These are phyloP conservation scores for Cyprinus carpio DNA, from an alignment of 2,113 vertebrate genomes.

Conservation along the genomic window DNA sequence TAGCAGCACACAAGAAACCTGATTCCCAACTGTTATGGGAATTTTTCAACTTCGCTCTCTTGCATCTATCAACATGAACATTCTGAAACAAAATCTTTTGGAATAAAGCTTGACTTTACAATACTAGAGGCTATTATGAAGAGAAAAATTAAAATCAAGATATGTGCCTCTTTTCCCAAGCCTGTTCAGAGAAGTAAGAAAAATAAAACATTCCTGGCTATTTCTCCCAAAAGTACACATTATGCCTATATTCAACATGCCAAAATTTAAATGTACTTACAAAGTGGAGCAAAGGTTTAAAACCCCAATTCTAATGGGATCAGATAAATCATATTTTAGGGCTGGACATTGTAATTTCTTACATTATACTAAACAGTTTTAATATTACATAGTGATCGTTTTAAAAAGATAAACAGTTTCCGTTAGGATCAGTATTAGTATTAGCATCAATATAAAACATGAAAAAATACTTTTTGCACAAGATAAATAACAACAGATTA, in stretches of 20 bases:
- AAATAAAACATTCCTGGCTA: neutral
- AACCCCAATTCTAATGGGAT: neutral
- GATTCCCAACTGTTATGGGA: constrained; percentile 56
- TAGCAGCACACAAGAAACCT: constrained; percentile 48
- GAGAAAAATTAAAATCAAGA: neutral
- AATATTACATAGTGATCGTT: neutral
- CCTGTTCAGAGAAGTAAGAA: neutral
- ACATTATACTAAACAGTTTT: neutral
- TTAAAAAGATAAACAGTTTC: neutral
- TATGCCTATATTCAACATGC: neutral
- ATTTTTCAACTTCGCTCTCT: constrained; percentile 56
- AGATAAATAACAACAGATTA: neutral
- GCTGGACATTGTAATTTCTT: neutral
- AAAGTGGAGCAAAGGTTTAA: neutral
- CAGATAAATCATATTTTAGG: neutral
- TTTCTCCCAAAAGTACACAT: neutral
- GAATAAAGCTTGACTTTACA: constrained; percentile 56
- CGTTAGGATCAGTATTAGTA: neutral
- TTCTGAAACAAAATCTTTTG: constrained; percentile 54
- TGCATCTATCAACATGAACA: constrained; percentile 60
- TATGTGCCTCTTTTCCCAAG: neutral
- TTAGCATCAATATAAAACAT: too few species aligned
- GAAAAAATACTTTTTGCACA: neutral
- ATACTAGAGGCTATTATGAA: constrained; percentile 33
- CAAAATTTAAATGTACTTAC: neutral